These are phyloP conservation scores for Thereva nobilitata DNA, from an alignment of 2,888 invertebrate species.

Conservation along the genomic window DNA sequence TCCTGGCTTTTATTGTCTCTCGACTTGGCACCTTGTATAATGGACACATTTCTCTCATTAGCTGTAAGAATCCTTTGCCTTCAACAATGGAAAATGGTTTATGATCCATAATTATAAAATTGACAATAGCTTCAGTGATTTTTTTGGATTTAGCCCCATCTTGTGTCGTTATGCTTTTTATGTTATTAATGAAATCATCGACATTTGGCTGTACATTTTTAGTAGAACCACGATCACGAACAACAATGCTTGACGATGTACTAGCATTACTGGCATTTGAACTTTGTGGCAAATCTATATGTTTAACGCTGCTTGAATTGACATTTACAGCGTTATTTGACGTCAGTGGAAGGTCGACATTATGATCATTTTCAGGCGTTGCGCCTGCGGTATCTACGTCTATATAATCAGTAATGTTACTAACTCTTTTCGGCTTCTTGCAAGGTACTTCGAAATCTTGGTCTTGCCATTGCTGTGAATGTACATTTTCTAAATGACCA, in stretches of 20 bases:
- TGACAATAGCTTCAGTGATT: constrained; percentile 39
- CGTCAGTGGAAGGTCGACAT: constrained; percentile 1
- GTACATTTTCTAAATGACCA: no score
- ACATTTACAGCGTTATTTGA: constrained; percentile 12
- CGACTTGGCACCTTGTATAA: constrained; percentile 38
- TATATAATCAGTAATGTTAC: constrained; percentile 18
- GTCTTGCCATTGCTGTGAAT: no score
- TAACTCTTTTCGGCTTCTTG: no score
- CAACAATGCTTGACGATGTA: constrained; percentile 17
- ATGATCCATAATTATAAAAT: constrained; percentile 39
- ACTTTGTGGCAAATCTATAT: constrained; percentile 17
- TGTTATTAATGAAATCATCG: constrained; percentile 35
- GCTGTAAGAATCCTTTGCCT: constrained; percentile 38
- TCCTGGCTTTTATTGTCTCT: constrained; percentile 39
- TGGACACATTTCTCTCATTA: constrained; percentile 39
- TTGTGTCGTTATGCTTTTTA: constrained; percentile 36
- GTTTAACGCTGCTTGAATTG: constrained; percentile 18
- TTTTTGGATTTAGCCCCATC: constrained; percentile 37
- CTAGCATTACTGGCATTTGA: background rate
- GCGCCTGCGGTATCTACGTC: constrained; percentile 4
- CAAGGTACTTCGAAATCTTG: no score
- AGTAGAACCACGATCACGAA: constrained; percentile 1
- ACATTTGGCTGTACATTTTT: constrained; percentile 33
- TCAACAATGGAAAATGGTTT: constrained; percentile 37
- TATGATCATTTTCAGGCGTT: constrained; percentile 1